Evolutionary conservation across 2,113 vertebrate species (phyloP).

Genomic region (Scatophagus argus): DNA sequence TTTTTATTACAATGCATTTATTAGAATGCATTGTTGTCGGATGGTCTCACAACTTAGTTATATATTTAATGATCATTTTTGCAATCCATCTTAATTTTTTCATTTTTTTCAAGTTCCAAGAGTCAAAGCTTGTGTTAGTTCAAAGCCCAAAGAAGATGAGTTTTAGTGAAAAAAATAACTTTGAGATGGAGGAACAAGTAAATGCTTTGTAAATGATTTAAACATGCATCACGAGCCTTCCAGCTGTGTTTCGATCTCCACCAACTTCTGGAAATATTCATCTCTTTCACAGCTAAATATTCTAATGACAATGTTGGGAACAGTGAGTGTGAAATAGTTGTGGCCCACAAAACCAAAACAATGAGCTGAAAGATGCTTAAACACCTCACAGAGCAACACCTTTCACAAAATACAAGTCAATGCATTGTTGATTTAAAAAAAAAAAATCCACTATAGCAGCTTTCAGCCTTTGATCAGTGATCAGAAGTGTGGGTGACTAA

Average conservation of each 20-base stretch:
- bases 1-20: constrained; percentile 22
- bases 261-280: neutral
- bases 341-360: neutral
- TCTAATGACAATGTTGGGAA: neutral
- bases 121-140: neutral
- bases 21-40: neutral
- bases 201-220: neutral
- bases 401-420: neutral
- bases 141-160: neutral
- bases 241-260: neutral
- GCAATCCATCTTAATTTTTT: neutral
- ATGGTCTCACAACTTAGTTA: neutral
- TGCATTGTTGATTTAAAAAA: neutral
- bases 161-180: neutral
- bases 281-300: neutral
- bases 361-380: neutral
- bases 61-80: constrained; percentile 16
- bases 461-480: neutral
- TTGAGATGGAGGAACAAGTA: neutral
- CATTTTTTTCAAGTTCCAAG: neutral
- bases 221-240: neutral
- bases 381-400: neutral
- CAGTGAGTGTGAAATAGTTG: neutral
- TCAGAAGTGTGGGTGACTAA: neutral
- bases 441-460: neutral